A percentile compares a stretch with the other conserved stretches of the same genome.
These are phyloP conservation scores for Lithophane socia DNA, from an alignment of 2,888 invertebrate species.

Conservation along the genomic window DNA sequence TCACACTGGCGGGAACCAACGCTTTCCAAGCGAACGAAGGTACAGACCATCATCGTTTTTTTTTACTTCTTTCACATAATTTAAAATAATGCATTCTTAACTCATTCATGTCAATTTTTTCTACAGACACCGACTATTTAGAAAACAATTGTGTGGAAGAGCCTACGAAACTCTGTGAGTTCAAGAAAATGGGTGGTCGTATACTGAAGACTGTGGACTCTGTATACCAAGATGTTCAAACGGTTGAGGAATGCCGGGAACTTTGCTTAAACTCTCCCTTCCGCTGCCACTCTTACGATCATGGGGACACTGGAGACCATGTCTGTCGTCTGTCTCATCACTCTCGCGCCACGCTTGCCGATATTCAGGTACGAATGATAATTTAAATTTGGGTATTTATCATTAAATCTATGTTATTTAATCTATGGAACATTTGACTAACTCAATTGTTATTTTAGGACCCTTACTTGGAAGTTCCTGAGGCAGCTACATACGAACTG, in stretches of 20 bases:
- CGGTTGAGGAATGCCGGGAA: conserved; percentile 96
- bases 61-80: conserved; percentile 46
- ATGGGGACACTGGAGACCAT: conserved; percentile 97
- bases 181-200: conserved; percentile 96
- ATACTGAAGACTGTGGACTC: conserved; percentile 98
- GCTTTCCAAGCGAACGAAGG: conserved; percentile 93
- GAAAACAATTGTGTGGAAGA: conserved; percentile 98
- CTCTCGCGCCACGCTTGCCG: conserved; percentile 96
- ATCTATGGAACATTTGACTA: background rate
- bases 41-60: conserved; percentile 69
- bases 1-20: conserved; percentile 95
- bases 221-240: conserved; percentile 97
- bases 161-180: conserved; percentile 98
- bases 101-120: conserved; percentile 26
- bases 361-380: conserved; percentile 92
- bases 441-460: conserved; percentile 89
- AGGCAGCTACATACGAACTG: conserved; percentile 97
- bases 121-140: conserved; percentile 93
- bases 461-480: conserved; percentile 97
- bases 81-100: conserved; percentile 27
- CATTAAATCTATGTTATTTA: background rate
- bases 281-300: conserved; percentile 98
- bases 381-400: background rate
- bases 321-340: conserved; percentile 98
- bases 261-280: conserved; percentile 97